Conservation (phyloP, 1,140 invertebrate species). For the Eubasilissa regina region DNA sequence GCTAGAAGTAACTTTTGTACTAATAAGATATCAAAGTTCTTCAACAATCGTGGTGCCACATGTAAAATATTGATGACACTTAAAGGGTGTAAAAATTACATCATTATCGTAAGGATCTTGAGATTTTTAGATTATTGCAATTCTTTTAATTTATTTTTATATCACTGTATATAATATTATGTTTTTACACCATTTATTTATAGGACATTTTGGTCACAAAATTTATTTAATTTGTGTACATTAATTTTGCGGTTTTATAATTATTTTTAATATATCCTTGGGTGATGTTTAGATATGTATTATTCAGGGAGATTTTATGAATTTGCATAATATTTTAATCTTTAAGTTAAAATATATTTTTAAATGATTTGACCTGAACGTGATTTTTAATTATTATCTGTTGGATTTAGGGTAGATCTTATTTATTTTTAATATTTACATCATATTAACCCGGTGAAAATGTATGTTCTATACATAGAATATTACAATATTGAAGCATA, state of each 20-base stretch:
- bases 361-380: too few relatives aligned
- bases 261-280: too few relatives aligned
- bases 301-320: too few relatives aligned
- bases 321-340: too few relatives aligned
- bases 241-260: too few relatives aligned
- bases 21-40: conserved; percentile 6
- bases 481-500: conserved; percentile 15
- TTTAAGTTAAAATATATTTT: too few relatives aligned
- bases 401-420: conserved; percentile 18
- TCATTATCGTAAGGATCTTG: neutral
- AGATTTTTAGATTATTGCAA: conserved; percentile 3
- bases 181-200: neutral
- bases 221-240: neutral
- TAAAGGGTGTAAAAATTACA: neutral
- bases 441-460: conserved; percentile 23
- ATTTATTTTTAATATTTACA: conserved; percentile 16
- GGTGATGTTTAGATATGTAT: too few relatives aligned
- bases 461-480: neutral
- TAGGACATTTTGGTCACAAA: neutral
- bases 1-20: conserved; percentile 7
- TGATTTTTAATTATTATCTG: neutral
- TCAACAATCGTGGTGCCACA: conserved; percentile 18
- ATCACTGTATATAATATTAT: neutral
- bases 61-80: neutral
- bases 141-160: neutral